Evolutionary conservation across 2,113 vertebrate species (phyloP).

Genomic region (Tursiops truncatus): DNA sequence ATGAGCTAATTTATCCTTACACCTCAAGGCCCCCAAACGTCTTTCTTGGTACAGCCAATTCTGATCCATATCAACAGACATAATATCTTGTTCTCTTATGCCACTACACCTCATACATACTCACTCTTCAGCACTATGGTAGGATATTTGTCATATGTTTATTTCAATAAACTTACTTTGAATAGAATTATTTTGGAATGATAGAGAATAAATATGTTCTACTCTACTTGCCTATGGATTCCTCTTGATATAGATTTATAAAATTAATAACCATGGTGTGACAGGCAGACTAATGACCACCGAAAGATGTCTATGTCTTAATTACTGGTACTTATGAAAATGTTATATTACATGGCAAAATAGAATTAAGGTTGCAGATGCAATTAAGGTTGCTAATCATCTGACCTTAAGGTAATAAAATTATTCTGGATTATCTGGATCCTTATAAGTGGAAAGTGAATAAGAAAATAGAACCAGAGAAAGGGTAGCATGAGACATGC

Average conservation of each 20-base stretch:
- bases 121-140: neutral
- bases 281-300: neutral
- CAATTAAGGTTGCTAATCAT: neutral
- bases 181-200: neutral
- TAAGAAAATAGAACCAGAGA: neutral
- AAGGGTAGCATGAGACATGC: neutral
- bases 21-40: neutral
- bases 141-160: neutral
- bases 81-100: neutral
- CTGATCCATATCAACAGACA: neutral
- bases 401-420: neutral
- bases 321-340: neutral
- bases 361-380: neutral
- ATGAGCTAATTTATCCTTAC: neutral
- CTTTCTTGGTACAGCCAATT: neutral
- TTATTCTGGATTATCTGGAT: neutral
- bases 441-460: neutral
- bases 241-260: neutral
- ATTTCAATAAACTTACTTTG: neutral
- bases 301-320: neutral
- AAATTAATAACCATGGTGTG: neutral
- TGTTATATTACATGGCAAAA: neutral
- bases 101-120: neutral
- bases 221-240: neutral
- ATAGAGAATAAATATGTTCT: neutral